Base-by-base conservation (phyloP, 2,888 invertebrate species). In the Diarsia brunnea region DNA sequence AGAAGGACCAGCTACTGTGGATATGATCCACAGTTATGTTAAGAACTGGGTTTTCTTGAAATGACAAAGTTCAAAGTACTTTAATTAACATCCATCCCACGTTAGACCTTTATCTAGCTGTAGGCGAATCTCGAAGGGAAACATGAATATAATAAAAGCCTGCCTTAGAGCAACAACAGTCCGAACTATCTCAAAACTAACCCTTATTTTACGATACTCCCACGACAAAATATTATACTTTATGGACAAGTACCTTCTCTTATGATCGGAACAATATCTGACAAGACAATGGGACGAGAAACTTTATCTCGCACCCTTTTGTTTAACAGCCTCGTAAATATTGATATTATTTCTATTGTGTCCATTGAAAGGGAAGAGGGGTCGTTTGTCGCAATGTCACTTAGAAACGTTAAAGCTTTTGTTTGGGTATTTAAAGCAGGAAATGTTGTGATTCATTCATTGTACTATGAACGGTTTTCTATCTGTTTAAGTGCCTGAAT, bases 221-320 rank as follows among this genome's bases (percentile, higher is more conserved):
- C 21, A 38, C 66, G 55, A 79, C 69, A 73, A 84, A 84, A 79
- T 79, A 63, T 66, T 69, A 63, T 73, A 84, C 58, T 73, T 79
- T 84, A 84, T 70, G 58, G 66, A 58, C 66, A 68, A 79, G 27
- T 74, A 63, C 49, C 65, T 55, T 43, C 60, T 31, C 65, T 61
- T 24, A 51, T 55, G 71, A 76, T 70, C 69, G 60, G 14, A 73
- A 76, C 69, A 73, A 81, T 84, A 21, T 84, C 67, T 55, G 70
- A 76, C 70, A 81, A 68, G 63, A 85, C 82, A 83, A 83, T 81
- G 53, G 58, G 31, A 49, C 60, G 55, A n/a, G 55, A 71, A 83
- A 81, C 73, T 83, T 73, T 82, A 85, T 84, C 82, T 70, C 21
- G 27, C 69, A 60, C 72, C 82, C 81, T 60, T 81, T 81, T 84